Percentiles rank a stretch among this genome's conserved stretches.
Evolutionary conservation across 2,888 invertebrate genomes (phyloP).

Genomic region (Euphydryas editha): DNA sequence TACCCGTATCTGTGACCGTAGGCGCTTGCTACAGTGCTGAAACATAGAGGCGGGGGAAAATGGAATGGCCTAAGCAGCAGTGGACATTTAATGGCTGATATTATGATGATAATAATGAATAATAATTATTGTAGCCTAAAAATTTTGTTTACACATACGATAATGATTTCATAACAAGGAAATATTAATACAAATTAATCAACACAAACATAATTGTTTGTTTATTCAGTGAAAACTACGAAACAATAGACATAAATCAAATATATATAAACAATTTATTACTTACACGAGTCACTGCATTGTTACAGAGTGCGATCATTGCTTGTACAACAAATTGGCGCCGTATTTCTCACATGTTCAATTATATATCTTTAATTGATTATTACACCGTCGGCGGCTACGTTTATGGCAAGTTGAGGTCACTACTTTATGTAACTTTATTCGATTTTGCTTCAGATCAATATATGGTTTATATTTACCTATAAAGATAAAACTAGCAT

Average conservation of each 20-base stretch:
- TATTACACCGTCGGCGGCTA: not conserved
- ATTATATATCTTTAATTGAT: conserved; percentile 14
- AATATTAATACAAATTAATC: conserved; percentile 2
- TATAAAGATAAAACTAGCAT: no score
- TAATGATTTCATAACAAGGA: not conserved
- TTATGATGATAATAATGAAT: no score
- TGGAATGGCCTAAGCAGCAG: no score
- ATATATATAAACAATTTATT: conserved; percentile 20
- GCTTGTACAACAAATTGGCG: conserved; percentile 14
- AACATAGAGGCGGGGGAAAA: no score
- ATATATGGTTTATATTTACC: not conserved
- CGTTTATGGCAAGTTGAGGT: conserved; percentile 7
- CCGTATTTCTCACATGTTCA: conserved; percentile 23
- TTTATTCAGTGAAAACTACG: conserved; percentile 8
- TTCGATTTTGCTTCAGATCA: not conserved
- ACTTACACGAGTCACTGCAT: conserved; percentile 24
- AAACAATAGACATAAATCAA: conserved; percentile 33
- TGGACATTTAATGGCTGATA: no score
- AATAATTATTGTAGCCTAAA: not conserved
- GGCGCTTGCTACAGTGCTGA: no score
- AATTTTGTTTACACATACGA: not conserved
- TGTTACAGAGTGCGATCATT: conserved; percentile 26
- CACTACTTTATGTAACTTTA: not conserved
- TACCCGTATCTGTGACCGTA: no score
- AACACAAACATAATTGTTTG: conserved; percentile 21